Percentiles rank a stretch among this genome's conserved stretches.
Evolutionary conservation across 2,113 vertebrate genomes (phyloP).

Genomic region (Bubalus kerabau): DNA sequence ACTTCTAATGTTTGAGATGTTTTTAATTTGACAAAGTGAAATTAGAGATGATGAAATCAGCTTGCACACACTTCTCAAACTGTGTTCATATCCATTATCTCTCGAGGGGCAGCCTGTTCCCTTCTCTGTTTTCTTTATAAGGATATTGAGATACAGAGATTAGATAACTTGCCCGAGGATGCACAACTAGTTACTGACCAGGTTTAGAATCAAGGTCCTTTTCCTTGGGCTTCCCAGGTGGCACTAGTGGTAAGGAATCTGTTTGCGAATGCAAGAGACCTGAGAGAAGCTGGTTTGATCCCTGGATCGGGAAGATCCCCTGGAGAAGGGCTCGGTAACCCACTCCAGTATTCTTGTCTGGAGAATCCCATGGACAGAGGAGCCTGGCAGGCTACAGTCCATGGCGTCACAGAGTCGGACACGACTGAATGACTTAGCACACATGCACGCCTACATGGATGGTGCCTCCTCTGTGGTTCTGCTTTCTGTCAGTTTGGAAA

Average conservation of each 20-base stretch:
- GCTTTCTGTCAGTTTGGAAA: neutral
- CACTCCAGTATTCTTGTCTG: neutral
- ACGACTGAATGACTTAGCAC: neutral
- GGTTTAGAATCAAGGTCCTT: neutral
- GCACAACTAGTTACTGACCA: neutral
- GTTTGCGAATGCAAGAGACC: neutral
- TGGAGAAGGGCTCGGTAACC: neutral
- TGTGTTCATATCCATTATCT: neutral
- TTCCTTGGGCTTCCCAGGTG: neutral
- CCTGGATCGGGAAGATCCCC: neutral
- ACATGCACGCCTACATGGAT: neutral
- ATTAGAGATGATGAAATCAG: neutral
- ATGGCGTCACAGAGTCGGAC: fast-evolving
- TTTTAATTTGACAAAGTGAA: neutral
- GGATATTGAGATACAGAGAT: neutral
- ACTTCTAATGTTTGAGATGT: neutral
- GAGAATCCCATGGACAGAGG: neutral
- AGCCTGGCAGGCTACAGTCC: neutral
- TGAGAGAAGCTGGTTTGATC: neutral
- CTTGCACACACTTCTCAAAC: neutral
- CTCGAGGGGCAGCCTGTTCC: neutral
- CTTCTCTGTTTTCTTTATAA: neutral
- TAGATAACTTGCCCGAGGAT: neutral
- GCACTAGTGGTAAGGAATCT: neutral
- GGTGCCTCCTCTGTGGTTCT: neutral